Evolutionary conservation across 2,797 vertebrate species (phyloP).

Genomic region (Coregonus suidteri): DNA sequence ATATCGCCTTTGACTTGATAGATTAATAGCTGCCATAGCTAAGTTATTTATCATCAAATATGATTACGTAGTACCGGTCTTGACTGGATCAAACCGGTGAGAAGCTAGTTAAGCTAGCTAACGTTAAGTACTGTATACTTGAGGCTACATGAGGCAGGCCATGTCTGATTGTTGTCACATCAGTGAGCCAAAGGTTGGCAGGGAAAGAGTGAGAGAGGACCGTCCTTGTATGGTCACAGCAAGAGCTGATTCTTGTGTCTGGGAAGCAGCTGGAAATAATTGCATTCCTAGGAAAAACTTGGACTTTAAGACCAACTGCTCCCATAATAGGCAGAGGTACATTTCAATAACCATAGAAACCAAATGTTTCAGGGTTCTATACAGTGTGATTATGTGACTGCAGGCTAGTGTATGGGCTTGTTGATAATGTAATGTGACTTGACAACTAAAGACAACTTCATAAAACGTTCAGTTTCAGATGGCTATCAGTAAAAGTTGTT

Average conservation of each 20-base stretch:
- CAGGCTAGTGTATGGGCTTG: not conserved
- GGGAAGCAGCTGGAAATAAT: conserved; percentile 32
- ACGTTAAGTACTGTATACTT: too few species aligned
- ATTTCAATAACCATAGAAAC: conserved; percentile 10
- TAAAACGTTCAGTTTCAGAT: not conserved
- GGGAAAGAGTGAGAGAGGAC: not conserved
- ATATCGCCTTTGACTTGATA: too few species aligned
- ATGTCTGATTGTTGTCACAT: too few species aligned
- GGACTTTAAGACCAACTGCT: conserved; percentile 5
- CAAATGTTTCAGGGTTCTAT: not conserved
- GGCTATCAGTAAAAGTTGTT: not conserved
- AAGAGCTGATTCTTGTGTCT: conserved; percentile 32
- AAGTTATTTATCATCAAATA: too few species aligned
- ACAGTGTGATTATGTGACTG: not conserved
- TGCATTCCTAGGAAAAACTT: conserved; percentile 57
- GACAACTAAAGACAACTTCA: not conserved
- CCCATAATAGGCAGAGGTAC: conserved; percentile 19
- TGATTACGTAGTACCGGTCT: too few species aligned
- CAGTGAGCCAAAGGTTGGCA: too few species aligned
- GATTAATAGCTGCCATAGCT: too few species aligned
- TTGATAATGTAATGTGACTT: not conserved
- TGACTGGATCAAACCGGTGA: too few species aligned
- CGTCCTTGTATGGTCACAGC: conserved; percentile 69
- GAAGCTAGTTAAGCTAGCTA: too few species aligned
- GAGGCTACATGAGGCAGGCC: too few species aligned